A percentile compares a stretch with the other conserved stretches of the same genome.
Evolutionary conservation across 2,113 vertebrate genomes (phyloP).

Genomic region (Todiramphus chloris): DNA sequence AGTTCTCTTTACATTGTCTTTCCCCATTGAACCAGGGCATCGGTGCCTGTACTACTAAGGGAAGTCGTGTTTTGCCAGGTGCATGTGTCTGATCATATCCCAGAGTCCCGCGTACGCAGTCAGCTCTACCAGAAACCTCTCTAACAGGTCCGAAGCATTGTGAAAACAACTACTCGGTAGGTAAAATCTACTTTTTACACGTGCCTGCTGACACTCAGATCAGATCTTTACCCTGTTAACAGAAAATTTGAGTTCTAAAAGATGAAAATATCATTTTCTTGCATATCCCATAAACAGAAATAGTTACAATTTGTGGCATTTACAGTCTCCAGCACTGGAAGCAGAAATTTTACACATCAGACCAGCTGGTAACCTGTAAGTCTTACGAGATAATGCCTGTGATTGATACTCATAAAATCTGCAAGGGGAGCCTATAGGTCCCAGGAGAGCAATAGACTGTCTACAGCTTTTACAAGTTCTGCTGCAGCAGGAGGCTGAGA

Average conservation of each 20-base stretch:
- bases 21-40: not conserved
- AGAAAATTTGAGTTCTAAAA: not conserved
- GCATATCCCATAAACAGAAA: not conserved
- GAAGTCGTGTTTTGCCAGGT: not conserved
- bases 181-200: not conserved
- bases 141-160: not conserved
- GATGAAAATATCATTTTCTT: not conserved
- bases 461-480: conserved; percentile 49
- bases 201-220: not conserved
- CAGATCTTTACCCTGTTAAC: not conserved
- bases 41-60: not conserved
- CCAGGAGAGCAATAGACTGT: not conserved
- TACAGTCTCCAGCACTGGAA: not conserved
- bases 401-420: conserved; percentile 28
- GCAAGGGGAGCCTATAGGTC: conserved; percentile 5
- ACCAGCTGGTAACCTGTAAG: conserved; percentile 21
- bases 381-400: conserved; percentile 3
- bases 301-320: not conserved
- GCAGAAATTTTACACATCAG: not conserved
- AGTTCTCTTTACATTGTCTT: not conserved
- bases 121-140: not conserved
- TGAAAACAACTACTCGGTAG: not conserved
- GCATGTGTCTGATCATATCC: not conserved
- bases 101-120: not conserved
- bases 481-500: conserved; percentile 5